Conservation (phyloP, 2,113 vertebrate species). For the Etia nguti region DNA sequence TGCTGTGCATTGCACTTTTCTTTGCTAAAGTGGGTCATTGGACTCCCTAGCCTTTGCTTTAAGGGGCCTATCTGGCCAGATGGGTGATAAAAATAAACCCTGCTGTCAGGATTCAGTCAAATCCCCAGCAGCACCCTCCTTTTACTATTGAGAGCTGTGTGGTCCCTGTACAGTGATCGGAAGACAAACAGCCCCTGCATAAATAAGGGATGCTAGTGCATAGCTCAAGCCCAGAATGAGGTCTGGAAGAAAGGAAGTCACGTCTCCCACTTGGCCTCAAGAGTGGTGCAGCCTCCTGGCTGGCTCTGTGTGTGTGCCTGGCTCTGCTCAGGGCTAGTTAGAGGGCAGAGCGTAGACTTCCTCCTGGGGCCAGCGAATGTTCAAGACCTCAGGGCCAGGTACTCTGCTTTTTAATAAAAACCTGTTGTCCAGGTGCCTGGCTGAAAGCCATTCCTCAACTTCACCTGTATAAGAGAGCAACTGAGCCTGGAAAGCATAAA, state of each 20-base stretch:
- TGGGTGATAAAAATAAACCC: constrained; percentile 72
- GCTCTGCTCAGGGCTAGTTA: constrained; percentile 54
- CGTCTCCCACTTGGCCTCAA: constrained; percentile 33
- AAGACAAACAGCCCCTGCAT: constrained; percentile 49
- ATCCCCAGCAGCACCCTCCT: constrained; percentile 49
- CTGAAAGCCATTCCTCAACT: constrained; percentile 2
- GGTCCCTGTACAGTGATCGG: constrained; percentile 36
- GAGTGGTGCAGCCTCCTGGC: constrained; percentile 46
- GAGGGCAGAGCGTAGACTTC: constrained; percentile 37
- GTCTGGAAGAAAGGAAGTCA: constrained; percentile 51
- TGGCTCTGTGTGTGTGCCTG: constrained; percentile 53
- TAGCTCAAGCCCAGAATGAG: constrained; percentile 29
- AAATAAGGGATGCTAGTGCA: constrained; percentile 35
- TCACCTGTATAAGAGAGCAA: background rate
- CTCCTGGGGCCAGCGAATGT: constrained; percentile 27
- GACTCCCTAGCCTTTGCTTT: constrained; percentile 54
- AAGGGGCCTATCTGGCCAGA: constrained; percentile 66
- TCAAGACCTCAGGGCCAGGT: constrained; percentile 18
- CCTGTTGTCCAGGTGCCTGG: constrained; percentile 24
- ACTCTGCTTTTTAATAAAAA: constrained; percentile 34
- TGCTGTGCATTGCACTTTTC: constrained; percentile 55
- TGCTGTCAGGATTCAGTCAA: constrained; percentile 67
- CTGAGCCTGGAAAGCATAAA: background rate
- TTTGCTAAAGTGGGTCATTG: constrained; percentile 67
- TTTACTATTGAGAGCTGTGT: constrained; percentile 28